These are phyloP conservation scores for Lemur catta DNA, from an alignment of 2,797 vertebrate genomes.

Conservation along the genomic window DNA sequence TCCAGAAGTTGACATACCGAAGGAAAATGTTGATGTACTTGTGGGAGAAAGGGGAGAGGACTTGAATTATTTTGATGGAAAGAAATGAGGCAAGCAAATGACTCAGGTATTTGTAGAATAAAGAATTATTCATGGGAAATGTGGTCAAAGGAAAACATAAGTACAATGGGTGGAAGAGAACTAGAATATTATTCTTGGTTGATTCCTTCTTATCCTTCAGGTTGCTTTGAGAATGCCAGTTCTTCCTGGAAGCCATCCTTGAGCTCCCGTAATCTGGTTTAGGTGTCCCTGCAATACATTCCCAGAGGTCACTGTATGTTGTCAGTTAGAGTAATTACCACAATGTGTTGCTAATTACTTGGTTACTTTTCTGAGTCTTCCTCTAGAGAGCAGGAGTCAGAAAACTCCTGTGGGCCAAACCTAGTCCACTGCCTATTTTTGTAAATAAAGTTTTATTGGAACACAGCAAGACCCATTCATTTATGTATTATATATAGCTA, in stretches of 20 bases:
- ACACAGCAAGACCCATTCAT: not conserved
- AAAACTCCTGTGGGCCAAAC: not conserved
- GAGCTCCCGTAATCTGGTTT: not conserved
- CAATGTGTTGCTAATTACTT: not conserved
- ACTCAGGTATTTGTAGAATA: not conserved
- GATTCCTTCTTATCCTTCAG: not conserved
- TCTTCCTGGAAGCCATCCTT: not conserved
- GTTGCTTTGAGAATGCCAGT: not conserved
- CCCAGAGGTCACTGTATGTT: not conserved
- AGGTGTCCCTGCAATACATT: not conserved
- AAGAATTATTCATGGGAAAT: not conserved
- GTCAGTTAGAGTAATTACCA: not conserved
- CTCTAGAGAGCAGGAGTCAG: not conserved
- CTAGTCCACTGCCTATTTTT: not conserved
- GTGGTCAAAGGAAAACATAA: not conserved
- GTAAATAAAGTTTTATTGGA: slow-evolving; percentile 29
- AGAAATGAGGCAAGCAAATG: not conserved
- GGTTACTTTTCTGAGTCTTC: not conserved
- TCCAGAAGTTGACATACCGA: not conserved
- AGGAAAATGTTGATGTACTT: not conserved
- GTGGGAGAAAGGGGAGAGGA: not conserved
- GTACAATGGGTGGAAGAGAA: not conserved
- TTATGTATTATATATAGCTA: not conserved
- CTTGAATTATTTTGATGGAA: slow-evolving; percentile 28
- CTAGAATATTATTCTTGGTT: not conserved